Evolutionary conservation across 2,888 invertebrate genomes (phyloP).

Genomic region (Didymodactylos carnosus): DNA sequence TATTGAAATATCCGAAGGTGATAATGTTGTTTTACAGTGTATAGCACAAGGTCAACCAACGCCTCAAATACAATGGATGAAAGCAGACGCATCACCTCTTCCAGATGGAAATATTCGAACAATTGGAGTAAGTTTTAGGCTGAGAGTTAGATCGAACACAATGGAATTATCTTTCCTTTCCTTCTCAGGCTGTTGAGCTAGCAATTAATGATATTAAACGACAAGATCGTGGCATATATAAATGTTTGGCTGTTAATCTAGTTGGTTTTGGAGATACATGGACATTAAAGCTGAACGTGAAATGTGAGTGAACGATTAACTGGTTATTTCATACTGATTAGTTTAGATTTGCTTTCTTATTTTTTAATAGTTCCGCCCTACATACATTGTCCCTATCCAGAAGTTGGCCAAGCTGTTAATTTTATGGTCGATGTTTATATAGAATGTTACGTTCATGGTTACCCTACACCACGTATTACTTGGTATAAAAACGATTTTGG

Average conservation of each 20-base stretch:
- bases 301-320: neutral
- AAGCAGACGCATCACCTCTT: conserved; percentile 10
- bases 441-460: conserved; percentile 14
- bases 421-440: conserved; percentile 12
- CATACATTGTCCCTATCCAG: conserved; percentile 7
- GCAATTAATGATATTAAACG: conserved; percentile 4
- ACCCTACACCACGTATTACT: conserved; percentile 7
- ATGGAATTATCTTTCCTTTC: neutral
- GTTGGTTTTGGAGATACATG: conserved; percentile 13
- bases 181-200: conserved; percentile 2
- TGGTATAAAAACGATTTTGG: conserved; percentile 11
- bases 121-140: neutral
- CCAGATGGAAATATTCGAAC: conserved; percentile 8
- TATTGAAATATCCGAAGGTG: conserved; percentile 9
- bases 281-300: conserved; percentile 14
- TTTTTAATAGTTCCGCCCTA: conserved; percentile 8
- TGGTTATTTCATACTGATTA: neutral
- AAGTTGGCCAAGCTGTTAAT: conserved; percentile 11
- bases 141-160: neutral
- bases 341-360: neutral
- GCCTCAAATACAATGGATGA: conserved; percentile 13
- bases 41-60: conserved; percentile 10
- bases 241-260: conserved; percentile 13
- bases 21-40: conserved; percentile 7
- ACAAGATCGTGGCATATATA: conserved; percentile 9